Evolutionary conservation across 2,113 vertebrate genomes (phyloP).

Genomic region (Cololabis saira): DNA sequence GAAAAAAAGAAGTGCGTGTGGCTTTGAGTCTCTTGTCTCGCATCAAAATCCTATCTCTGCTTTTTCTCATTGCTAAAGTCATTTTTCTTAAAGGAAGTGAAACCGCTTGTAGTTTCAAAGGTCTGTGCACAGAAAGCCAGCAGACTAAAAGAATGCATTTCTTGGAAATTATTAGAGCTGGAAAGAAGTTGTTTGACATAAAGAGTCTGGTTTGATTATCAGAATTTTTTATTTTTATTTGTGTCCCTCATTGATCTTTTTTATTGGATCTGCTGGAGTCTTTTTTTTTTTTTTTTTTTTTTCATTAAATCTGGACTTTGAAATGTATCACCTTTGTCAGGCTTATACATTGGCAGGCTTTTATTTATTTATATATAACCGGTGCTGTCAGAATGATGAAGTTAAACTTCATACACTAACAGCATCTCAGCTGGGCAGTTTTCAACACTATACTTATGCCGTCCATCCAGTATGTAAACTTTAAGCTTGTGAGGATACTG

Average conservation of each 20-base stretch:
- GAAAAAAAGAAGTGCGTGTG: conserved; percentile 21
- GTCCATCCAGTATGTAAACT: conserved; percentile 25
- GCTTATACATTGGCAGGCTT: too few relatives aligned
- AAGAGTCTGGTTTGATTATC: conserved; percentile 3
- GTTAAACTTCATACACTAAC: background rate
- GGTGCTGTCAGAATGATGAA: background rate
- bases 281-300: too few relatives aligned
- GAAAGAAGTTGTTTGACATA: conserved; percentile 33
- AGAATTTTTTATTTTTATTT: background rate
- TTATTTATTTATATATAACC: conserved; percentile 1
- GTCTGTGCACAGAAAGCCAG: conserved; percentile 35
- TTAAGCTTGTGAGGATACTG: conserved; percentile 5
- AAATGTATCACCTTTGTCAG: background rate
- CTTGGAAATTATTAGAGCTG: conserved; percentile 26
- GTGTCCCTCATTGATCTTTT: too few relatives aligned
- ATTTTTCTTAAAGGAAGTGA: conserved; percentile 35
- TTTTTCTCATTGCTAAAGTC: conserved; percentile 29
- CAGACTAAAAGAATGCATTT: conserved; percentile 38
- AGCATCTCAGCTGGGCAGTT: conserved; percentile 6
- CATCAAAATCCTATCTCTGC: conserved; percentile 40
- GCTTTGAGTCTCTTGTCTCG: conserved; percentile 33
- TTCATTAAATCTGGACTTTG: background rate
- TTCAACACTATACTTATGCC: conserved; percentile 3
- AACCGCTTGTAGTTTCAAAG: conserved; percentile 26
- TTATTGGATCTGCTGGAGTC: too few relatives aligned